Percentiles rank a stretch among this genome's conserved stretches.
Evolutionary conservation across 2,797 vertebrate species (phyloP).

Genomic region (Agapornis canus): DNA sequence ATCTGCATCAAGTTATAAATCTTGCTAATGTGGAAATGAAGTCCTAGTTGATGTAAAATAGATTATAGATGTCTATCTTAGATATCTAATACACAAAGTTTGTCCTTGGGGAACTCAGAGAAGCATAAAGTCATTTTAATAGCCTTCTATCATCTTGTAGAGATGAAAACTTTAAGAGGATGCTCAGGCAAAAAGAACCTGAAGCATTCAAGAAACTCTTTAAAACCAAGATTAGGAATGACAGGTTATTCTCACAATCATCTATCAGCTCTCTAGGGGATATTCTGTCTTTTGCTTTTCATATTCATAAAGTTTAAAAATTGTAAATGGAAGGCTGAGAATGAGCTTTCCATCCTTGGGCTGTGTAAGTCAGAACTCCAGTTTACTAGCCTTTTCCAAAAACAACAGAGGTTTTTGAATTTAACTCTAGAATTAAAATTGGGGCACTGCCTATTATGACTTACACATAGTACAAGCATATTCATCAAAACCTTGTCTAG

Average conservation of each 20-base stretch:
- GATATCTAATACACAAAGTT: neutral
- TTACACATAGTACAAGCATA: neutral
- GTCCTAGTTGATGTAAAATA: constrained; percentile 1
- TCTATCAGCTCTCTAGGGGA: neutral
- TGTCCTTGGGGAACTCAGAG: constrained; percentile 28
- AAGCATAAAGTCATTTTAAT: constrained; percentile 41
- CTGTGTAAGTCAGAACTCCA: neutral
- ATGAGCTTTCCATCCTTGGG: neutral
- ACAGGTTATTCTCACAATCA: constrained; percentile 44
- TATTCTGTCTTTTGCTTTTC: neutral
- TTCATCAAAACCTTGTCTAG: neutral
- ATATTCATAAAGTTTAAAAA: neutral
- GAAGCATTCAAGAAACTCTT: constrained; percentile 1
- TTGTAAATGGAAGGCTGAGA: neutral
- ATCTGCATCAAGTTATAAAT: neutral
- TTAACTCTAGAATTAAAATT: neutral
- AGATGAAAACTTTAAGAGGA: constrained; percentile 3
- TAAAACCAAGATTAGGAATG: constrained; percentile 42
- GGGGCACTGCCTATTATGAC: neutral
- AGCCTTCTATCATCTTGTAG: constrained; percentile 36
- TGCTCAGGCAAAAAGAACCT: neutral
- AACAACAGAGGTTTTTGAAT: neutral
- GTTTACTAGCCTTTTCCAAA: neutral
- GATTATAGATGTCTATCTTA: constrained; percentile 22
- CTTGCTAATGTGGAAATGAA: constrained; percentile 5